These are phyloP conservation scores for Coregonus suidteri DNA, from an alignment of 2,797 vertebrate genomes.

Conservation along the genomic window DNA sequence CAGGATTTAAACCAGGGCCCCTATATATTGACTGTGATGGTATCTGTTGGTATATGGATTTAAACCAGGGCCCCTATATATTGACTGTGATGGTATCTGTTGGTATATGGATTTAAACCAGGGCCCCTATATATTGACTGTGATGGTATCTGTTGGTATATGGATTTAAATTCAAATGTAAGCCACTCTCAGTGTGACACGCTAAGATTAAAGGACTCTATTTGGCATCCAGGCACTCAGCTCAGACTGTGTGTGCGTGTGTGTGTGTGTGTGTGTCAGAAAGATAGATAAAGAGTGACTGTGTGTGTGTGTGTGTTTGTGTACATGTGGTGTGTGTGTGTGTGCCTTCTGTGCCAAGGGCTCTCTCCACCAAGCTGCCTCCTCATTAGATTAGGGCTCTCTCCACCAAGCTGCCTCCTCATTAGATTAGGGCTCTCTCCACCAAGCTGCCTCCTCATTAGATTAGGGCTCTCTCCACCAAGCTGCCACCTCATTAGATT, in stretches of 20 bases:
- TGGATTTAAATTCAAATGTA: conserved; percentile 77
- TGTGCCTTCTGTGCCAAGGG: conserved; percentile 62
- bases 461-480: no score
- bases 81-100: conserved; percentile 66
- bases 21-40: conserved; percentile 66
- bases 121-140: conserved; percentile 51
- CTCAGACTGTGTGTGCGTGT: conserved; percentile 54
- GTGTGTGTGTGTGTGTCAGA: conserved; percentile 47
- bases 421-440: no score
- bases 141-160: conserved; percentile 74
- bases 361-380: conserved; percentile 44
- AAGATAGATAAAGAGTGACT: conserved; percentile 16
- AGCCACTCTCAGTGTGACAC: conserved; percentile 65
- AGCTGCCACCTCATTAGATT: no score
- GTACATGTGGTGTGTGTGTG: background rate
- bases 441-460: no score
- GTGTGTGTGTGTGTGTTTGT: conserved; percentile 41
- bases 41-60: conserved; percentile 17
- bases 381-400: no score
- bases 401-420: no score
- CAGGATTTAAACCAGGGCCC: no score
- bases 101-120: no score
- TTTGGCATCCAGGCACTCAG: conserved; percentile 57
- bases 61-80: conserved; percentile 25
- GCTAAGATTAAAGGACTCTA: conserved; percentile 65